These are phyloP conservation scores for Pocillopora verrucosa DNA, from an alignment of 64 coral and sea anemone species.

Conservation along the genomic window DNA sequence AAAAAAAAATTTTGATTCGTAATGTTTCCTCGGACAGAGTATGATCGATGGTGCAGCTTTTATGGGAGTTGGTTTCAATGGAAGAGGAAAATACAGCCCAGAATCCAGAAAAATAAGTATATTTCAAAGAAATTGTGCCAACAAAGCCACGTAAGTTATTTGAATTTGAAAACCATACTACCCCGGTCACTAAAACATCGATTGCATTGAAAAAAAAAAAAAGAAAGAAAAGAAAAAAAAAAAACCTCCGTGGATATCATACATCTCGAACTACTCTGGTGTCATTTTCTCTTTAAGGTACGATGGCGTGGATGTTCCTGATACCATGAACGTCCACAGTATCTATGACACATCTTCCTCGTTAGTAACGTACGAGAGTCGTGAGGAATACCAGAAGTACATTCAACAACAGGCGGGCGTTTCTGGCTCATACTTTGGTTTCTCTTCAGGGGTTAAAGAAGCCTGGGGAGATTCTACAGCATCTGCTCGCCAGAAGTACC, in stretches of 20 bases:
- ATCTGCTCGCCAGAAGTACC: neutral
- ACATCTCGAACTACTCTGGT: neutral
- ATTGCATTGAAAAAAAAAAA: too few relatives aligned
- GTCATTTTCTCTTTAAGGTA: constrained; percentile 12
- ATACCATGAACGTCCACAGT: constrained; percentile 48
- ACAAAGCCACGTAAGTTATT: constrained; percentile 8
- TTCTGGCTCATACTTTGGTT: constrained; percentile 18
- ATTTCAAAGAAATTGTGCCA: constrained; percentile 39
- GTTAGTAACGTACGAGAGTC: neutral
- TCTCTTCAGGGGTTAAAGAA: constrained; percentile 5
- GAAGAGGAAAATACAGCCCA: constrained; percentile 49
- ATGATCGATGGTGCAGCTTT: constrained; percentile 67
- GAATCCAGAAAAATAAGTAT: constrained; percentile 67
- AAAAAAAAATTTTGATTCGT: neutral
- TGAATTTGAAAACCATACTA: too few relatives aligned
- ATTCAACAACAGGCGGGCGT: constrained; percentile 22
- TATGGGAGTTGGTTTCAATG: constrained; percentile 44
- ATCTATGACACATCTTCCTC: constrained; percentile 18
- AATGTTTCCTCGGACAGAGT: neutral
- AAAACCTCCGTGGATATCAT: too few relatives aligned
- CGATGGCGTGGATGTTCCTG: constrained; percentile 24
- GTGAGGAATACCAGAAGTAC: neutral
- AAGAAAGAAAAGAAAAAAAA: too few relatives aligned
- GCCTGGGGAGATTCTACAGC: constrained; percentile 14
- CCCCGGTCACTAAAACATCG: too few relatives aligned